Conservation (phyloP, 2,797 vertebrate species). For the Acanthopagrus latus region DNA sequence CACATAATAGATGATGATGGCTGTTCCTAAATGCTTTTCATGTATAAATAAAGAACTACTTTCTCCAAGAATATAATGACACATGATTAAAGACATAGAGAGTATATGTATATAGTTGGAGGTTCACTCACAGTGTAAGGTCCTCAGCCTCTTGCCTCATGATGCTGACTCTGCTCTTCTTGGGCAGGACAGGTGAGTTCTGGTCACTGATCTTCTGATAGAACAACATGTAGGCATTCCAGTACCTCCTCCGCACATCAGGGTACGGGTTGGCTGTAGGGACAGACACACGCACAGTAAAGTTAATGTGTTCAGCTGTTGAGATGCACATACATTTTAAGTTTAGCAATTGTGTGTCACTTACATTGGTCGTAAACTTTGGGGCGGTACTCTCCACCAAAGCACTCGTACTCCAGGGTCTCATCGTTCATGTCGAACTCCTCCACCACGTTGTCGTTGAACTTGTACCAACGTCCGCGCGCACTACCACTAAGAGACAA, state of each 20-base stretch:
- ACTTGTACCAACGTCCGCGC: slow-evolving; percentile 98
- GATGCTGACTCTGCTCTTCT: slow-evolving; percentile 97
- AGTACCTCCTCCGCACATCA: slow-evolving; percentile 95
- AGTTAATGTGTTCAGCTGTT: background rate
- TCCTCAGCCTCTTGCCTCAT: slow-evolving; percentile 97
- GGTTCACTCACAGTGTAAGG: slow-evolving; percentile 91
- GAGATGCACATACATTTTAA: too few relatives aligned
- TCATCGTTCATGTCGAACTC: slow-evolving; percentile 98
- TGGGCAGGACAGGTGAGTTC: slow-evolving; percentile 96
- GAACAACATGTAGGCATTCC: slow-evolving; percentile 99
- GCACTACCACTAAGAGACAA: slow-evolving; percentile 86
- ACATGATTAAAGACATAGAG: too few relatives aligned
- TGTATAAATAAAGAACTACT: too few relatives aligned
- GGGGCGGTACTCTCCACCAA: slow-evolving; percentile 97
- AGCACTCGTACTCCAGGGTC: slow-evolving; percentile 97
- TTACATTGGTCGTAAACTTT: slow-evolving; percentile 99
- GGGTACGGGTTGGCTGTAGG: slow-evolving; percentile 95
- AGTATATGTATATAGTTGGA: background rate
- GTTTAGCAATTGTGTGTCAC: slow-evolving; percentile 48
- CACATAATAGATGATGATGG: background rate
- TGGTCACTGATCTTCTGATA: slow-evolving; percentile 98
- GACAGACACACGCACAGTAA: slow-evolving; percentile 21
- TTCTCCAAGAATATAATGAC: too few relatives aligned
- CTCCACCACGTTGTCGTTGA: slow-evolving; percentile 97
- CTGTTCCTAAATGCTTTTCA: too few relatives aligned